Evolutionary conservation across 2,888 invertebrate species (phyloP), one percentile per base, ranked within the genome.

Genomic region (Ormyrus rosae): DNA sequence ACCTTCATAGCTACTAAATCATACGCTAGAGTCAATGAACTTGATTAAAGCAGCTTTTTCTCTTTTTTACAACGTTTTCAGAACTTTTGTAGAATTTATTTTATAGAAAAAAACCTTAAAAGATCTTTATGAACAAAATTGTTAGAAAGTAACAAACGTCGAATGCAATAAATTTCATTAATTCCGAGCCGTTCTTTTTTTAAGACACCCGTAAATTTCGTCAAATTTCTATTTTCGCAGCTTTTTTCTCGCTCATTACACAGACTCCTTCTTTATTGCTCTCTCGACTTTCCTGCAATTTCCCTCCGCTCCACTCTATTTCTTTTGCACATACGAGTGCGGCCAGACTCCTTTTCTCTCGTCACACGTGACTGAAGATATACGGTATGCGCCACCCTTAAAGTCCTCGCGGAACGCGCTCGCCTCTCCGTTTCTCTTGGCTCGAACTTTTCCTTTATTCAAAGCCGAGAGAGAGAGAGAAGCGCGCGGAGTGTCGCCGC

Each of bases 171-270:
- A 34, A 34, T 34, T 34, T 4, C 34, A 34, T 34, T 4, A 4
- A 34, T 34, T 34, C 34, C 34, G 34, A 34, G 34, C 34, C 34
- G 34, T 65, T 7, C 9, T 34, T 48, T 65, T 48, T 65, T 65
- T 50, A 65, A 7, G 34, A 6, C 19, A n/a, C n/a, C 45, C 10
- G 45, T 55, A 69, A 69, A 69, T 69, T 67, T 67, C 46, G 4
- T 6, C 6, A n/a, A 11, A 45, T 10, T n/a, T 69, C 46, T 56
- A 69, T 56, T 69, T 56, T 34, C 45, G 46, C 56, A 13, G 46
- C 60, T 63, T 51, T n/a, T 19, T 6, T 13, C n/a, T 45, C 70
- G 64, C 70, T 71, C 71, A 34, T 78, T 71, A 78, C 64, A 19
- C 55, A 11, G 34, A 34, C 3, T 34, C 34, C 56, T 10, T 64